Base-by-base conservation (phyloP, 2,888 invertebrate species). In the Apodemia hepburni region DNA sequence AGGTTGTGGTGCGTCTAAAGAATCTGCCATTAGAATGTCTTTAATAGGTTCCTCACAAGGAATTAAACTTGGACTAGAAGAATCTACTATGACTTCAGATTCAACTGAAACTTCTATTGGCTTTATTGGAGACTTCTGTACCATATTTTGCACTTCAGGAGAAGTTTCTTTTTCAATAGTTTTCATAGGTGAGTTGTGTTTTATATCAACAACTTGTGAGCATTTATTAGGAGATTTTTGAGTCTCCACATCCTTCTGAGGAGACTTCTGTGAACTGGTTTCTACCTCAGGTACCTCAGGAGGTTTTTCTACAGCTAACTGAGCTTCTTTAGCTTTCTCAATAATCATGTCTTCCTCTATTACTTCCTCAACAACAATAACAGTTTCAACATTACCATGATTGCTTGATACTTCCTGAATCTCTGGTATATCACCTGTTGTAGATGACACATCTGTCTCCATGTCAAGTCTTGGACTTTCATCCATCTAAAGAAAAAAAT, bases 371-470 rank as follows among this genome's bases (percentile, higher is more conserved):
- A 89, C 84, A 62, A 83, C 78, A 67, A 88, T 78, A 17, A 84
- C 76, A 73, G 81, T 85, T 69, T 88, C 84, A 47, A 88, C 80
- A 71, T 81, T 75, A n/a, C 78, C 77, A 65, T 77, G 77, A 8
- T 81, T 79, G 22, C 78, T 81, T 18, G 81, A 75, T 60, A 79
- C 77, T 71, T 82, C 79, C 71, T 82, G 80, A 45, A 76, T 73
- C 66, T 84, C 83, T 33, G 78, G 79, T 5, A 80, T 76, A 68
- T 87, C 86, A 47, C 78, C 81, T 18, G 85, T 85, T 60, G 87
- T 86, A 33, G 89, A 86, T 45, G 89, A 82, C 65, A 88, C 86
- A 67, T 87, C 85, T 59, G 86, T 85, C 75, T 88, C 89, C 86
- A 87, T 85, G 75, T 83, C 83, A 64, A 75, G 70, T 68, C 85